Base-by-base conservation (phyloP, 2,113 vertebrate species). In the Epinephelus lanceolatus region DNA sequence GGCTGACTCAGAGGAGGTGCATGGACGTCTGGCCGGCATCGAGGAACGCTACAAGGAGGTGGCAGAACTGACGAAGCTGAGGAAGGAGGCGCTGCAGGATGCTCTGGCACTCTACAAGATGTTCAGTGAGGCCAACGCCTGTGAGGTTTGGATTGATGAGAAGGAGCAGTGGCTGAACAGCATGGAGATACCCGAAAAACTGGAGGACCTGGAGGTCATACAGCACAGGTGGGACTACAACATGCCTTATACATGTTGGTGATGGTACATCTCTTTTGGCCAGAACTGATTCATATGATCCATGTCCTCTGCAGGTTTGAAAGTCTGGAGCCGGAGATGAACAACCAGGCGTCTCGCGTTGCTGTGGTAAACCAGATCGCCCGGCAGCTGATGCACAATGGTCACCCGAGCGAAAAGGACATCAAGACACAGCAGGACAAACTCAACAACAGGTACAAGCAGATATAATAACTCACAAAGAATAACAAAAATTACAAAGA, bases 351-450 rank as follows among this genome's bases (percentile, higher is more conserved):
- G 0, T 99, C 98, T 2, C 97, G 98, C 0, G 97, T 99, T 0
- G 98, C 98, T 0, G 98, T 99, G 42, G 98, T 99, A 23, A 99
- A 99, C 94, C 98, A 99, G 93, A 98, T 99, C 15, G 97, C 97
- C 33, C 95, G 98, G 21, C 98, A 99, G 92, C 94, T 99, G 66
- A 97, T 98, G 61, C 98, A 99, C 93, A 98, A 91, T 0, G 97
- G 97, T 69, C 97, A 98, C 88, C 97, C 98, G 0, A 96, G 96
- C 2, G 97, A 99, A 90, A 98, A 96, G 78, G 96, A 97, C 82
- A 98, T 99, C 95, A 98, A 97, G 93, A 95, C 95, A 47, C 98
- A 99, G 91, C 98, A 98, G 90, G 98, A 99, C 93, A 98, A 97
- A 80, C 97, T 99, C 80, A 99, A 99, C 94, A 99, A 97, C 30